Conservation (phyloP, 2,888 invertebrate species). For the Harmothoe impar region DNA sequence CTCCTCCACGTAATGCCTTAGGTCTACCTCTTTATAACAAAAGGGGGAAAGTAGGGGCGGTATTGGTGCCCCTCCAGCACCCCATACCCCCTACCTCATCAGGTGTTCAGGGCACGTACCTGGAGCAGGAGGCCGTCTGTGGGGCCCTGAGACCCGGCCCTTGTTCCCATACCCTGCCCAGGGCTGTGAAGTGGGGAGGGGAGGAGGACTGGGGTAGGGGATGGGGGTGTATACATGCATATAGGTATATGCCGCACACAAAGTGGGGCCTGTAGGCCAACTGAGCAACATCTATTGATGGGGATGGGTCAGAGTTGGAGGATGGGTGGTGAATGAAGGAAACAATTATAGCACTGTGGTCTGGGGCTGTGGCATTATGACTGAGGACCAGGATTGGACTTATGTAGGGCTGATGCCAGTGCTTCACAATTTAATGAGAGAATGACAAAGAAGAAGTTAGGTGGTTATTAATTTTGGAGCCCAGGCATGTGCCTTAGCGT, state of each 20-base stretch:
- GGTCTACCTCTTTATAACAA: conserved; percentile 39
- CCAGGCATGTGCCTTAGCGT: no score
- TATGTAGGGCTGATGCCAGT: no score
- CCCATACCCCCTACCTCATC: background rate
- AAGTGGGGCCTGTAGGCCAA: no score
- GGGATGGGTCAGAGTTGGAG: background rate
- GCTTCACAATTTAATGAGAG: no score
- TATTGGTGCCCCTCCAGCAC: background rate
- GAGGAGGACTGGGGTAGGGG: no score
- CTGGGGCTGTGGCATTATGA: no score
- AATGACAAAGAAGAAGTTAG: no score
- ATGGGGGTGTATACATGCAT: no score
- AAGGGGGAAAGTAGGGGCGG: background rate
- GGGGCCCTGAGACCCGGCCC: conserved; percentile 2
- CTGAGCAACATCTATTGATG: background rate
- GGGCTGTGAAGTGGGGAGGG: background rate
- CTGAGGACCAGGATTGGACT: no score
- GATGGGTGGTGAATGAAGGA: background rate
- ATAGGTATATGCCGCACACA: no score
- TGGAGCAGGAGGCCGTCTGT: background rate
- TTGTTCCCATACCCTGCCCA: background rate
- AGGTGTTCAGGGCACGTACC: background rate
- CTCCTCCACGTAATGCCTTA: conserved; percentile 36
- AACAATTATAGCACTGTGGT: background rate
- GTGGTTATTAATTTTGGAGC: no score